Evolutionary conservation across 2,797 vertebrate species (phyloP), one percentile per base, ranked within the genome.

Genomic region (Leptatherina wallacei): DNA sequence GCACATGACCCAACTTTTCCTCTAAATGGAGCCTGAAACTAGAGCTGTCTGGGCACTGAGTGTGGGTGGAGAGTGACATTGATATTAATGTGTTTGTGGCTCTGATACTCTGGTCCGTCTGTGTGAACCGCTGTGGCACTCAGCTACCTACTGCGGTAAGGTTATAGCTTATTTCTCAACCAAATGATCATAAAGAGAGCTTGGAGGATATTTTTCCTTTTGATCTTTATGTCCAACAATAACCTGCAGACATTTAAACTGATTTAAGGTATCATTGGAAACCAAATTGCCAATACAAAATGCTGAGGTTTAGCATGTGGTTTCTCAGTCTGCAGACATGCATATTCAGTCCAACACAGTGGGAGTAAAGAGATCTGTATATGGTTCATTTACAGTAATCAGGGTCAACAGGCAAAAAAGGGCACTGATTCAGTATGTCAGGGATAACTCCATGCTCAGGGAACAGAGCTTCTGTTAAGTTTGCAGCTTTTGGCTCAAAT

Each of bases 1-100:
- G 80, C 81, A 79, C 89, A 90, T 92, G 93, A 92, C 87, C 88
- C 75, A 83, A 88, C 85, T 93, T 92, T 94, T 92, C 86, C 89
- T 84, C 84, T 90, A 85, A 93, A 93, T 81, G 80, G 83, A 14
- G 59, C 47, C 68, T 81, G 94, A 92, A 93, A 95, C 88, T 49
- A 57, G 90, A 95, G 90, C 88, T 54, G 89, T 83, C 87, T 87
- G 88, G 83, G 78, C 82, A 33, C 83, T 24, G 74, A 71, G 69
- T 61, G 72, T 60, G 49, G 83, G 85, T 60, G 82, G 73, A 65
- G 88, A 94, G 83, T 92, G 91, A 93, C 85, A 68, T 81, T 91
- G 91, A 94, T 91, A 91, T 93, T 92, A 94, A 94, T 91, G 87
- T 81, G 87, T 86, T 76, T 70, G 67, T 86, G 87, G 82, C 68